Evolutionary conservation across 2,888 invertebrate species (phyloP).

Genomic region (Leptinotarsa juncta): DNA sequence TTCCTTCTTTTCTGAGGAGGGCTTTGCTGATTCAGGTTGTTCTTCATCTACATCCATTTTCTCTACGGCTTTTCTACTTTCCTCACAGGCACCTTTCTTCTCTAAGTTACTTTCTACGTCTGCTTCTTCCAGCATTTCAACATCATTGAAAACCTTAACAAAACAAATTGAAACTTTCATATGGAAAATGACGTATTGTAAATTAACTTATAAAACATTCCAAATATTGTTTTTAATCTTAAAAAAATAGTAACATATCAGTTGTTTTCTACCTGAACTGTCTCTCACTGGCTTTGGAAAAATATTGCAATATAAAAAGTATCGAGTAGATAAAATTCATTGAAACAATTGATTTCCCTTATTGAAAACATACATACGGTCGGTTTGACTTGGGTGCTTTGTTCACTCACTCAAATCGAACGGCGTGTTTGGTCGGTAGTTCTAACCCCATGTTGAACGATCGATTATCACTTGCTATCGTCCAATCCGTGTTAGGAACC

Average conservation of each 20-base stretch:
- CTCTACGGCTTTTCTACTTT: constrained; percentile 27
- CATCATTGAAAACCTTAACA: constrained; percentile 45
- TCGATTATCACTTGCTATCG: no score
- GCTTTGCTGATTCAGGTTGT: neutral
- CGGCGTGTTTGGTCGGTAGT: no score
- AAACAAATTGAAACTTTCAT: constrained; percentile 12
- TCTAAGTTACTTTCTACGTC: constrained; percentile 24
- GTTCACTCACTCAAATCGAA: no score
- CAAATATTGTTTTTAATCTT: neutral
- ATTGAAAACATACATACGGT: no score
- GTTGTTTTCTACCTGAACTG: neutral
- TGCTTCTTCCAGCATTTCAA: constrained; percentile 41
- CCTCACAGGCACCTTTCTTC: constrained; percentile 2
- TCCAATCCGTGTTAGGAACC: no score
- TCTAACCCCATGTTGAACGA: no score
- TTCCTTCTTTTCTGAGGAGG: neutral
- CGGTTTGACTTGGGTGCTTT: no score
- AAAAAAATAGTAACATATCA: neutral
- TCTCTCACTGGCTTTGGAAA: neutral
- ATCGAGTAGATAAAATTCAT: no score
- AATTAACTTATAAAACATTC: neutral
- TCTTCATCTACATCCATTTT: constrained; percentile 32
- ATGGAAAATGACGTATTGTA: neutral
- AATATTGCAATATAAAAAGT: neutral
- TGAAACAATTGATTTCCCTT: no score